A percentile compares a stretch with the other conserved stretches of the same genome.
These are phyloP conservation scores for Phragmatobia fuliginosa DNA, from an alignment of 2,888 invertebrate species.

Conservation along the genomic window DNA sequence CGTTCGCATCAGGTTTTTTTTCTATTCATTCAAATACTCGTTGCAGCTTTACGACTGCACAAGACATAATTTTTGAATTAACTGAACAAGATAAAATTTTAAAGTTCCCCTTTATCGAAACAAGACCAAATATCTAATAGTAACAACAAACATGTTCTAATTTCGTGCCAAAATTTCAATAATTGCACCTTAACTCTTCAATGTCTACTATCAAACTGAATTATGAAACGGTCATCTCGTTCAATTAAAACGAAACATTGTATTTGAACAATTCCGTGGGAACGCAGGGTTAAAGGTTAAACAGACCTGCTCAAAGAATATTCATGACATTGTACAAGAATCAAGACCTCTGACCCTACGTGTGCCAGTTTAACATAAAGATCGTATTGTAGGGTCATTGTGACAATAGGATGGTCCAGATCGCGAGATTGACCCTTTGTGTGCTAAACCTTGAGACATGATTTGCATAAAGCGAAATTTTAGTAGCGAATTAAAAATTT, in stretches of 20 bases:
- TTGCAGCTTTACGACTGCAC: background rate
- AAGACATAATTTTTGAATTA: background rate
- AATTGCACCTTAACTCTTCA: background rate
- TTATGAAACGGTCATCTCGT: conserved; percentile 46
- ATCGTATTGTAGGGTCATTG: conserved; percentile 43
- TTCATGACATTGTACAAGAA: conserved; percentile 65
- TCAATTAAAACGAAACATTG: conserved; percentile 43
- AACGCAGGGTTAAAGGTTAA: conserved; percentile 74
- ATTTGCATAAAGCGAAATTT: conserved; percentile 76
- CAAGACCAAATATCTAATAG: background rate
- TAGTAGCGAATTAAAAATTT: conserved; percentile 54
- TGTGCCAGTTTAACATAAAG: conserved; percentile 64
- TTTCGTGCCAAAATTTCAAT: background rate
- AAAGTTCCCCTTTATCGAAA: background rate
- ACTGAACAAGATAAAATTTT: background rate
- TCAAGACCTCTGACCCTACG: conserved; percentile 82
- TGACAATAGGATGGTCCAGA: conserved; percentile 41
- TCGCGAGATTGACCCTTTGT: conserved; percentile 41
- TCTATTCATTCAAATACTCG: background rate
- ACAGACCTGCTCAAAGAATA: conserved; percentile 64
- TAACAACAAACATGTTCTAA: background rate
- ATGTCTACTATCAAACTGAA: conserved; percentile 31
- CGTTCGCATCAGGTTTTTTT: background rate
- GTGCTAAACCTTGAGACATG: conserved; percentile 46
- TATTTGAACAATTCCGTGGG: conserved; percentile 71